A percentile compares a stretch with the other conserved stretches of the same genome.
phyloP scores from a whole-genome alignment of 2,797 vertebrate species.

The Syncerus caffer region DNA sequence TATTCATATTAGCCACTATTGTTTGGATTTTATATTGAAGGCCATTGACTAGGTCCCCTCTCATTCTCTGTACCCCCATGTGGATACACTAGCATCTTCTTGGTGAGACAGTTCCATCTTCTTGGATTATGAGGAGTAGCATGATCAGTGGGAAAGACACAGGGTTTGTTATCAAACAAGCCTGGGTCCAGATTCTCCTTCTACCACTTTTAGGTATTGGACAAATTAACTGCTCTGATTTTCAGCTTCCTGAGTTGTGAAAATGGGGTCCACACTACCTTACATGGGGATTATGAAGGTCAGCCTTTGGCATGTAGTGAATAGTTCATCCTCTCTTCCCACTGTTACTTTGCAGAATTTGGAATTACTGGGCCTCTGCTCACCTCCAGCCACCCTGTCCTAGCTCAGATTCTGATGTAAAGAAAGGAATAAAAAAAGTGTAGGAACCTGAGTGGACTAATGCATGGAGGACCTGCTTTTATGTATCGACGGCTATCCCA shows the following conservation, averaged over 20 bases:
- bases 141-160: not conserved
- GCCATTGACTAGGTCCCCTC: not conserved
- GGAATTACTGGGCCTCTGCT: not conserved
- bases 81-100: not conserved
- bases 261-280: not conserved
- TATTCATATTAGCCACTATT: not conserved
- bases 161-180: not conserved
- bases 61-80: not conserved
- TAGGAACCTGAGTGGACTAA: not conserved
- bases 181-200: not conserved
- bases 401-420: slow-evolving; percentile 14
- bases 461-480: not conserved
- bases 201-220: not conserved
- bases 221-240: not conserved
- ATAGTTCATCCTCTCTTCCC: not conserved
- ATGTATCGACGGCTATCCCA: not conserved
- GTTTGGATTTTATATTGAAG: not conserved
- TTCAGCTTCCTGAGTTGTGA: not conserved
- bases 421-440: not conserved
- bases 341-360: not conserved
- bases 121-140: not conserved
- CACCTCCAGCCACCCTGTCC: not conserved
- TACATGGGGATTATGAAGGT: not conserved
- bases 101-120: not conserved
- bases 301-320: not conserved